Conservation (phyloP, 2,797 vertebrate species). For the Channallabes apus region DNA sequence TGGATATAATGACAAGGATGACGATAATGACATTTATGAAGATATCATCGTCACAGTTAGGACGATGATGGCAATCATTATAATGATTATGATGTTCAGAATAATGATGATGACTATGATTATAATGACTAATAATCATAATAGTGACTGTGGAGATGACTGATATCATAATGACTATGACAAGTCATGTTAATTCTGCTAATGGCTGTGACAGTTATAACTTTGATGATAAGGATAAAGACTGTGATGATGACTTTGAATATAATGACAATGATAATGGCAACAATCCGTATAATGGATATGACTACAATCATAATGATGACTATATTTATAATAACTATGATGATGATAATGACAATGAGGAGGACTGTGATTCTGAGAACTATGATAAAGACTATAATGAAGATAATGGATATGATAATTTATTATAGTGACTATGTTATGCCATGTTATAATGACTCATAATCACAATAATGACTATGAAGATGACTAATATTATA, state of each 20-base stretch:
- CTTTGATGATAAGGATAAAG: not conserved
- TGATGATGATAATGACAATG: not conserved
- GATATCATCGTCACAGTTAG: not conserved
- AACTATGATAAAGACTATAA: constrained; percentile 13
- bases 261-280: too few relatives aligned
- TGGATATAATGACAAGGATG: not conserved
- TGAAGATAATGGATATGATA: not conserved
- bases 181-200: not conserved
- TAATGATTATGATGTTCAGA: not conserved
- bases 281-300: not conserved
- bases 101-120: not conserved
- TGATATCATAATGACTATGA: not conserved
- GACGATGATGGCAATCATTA: not conserved
- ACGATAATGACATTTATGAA: not conserved
- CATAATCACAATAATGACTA: not conserved
- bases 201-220: not conserved
- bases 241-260: not conserved
- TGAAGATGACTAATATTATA: not conserved
- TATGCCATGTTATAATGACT: too few relatives aligned
- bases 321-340: not conserved
- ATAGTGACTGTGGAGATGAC: not conserved
- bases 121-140: not conserved
- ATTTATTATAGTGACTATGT: not conserved
- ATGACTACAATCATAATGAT: not conserved
- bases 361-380: not conserved